Evolutionary conservation across 2,888 invertebrate species (phyloP).

Genomic region (Acholoe squamosa): DNA sequence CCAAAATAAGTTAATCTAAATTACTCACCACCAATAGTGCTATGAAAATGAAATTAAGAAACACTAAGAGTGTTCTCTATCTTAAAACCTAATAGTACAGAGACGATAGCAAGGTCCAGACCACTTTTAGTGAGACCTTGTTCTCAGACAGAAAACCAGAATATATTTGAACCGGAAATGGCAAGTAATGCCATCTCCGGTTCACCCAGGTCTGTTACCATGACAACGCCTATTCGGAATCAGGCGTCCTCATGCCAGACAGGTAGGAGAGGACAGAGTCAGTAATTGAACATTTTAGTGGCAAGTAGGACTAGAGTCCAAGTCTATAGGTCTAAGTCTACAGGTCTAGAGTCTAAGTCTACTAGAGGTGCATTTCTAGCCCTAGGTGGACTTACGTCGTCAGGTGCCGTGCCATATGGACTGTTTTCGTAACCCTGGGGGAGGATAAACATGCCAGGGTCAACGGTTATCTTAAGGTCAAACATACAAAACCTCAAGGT

Average conservation of each 20-base stretch:
- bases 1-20: not conserved
- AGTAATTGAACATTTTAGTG: too few species aligned
- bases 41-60: not conserved
- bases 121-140: not conserved
- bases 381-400: conserved; percentile 39
- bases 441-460: conserved; percentile 35
- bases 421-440: conserved; percentile 50
- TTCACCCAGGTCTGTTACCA: not conserved
- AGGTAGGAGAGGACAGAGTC: not conserved
- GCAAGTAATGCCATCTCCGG: not conserved
- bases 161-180: not conserved
- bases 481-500: not conserved
- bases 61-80: not conserved
- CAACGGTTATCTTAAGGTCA: conserved; percentile 2
- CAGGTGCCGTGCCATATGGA: conserved; percentile 49
- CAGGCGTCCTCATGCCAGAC: not conserved
- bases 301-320: not conserved
- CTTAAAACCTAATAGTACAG: not conserved
- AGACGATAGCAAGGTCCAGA: not conserved
- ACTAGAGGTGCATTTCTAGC: not conserved
- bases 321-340: not conserved
- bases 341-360: not conserved
- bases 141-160: not conserved
- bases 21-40: not conserved
- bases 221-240: not conserved